Evolutionary conservation across 2,113 vertebrate genomes (phyloP), one percentile per base, ranked within the genome.

Genomic region (Hemibagrus wyckioides): DNA sequence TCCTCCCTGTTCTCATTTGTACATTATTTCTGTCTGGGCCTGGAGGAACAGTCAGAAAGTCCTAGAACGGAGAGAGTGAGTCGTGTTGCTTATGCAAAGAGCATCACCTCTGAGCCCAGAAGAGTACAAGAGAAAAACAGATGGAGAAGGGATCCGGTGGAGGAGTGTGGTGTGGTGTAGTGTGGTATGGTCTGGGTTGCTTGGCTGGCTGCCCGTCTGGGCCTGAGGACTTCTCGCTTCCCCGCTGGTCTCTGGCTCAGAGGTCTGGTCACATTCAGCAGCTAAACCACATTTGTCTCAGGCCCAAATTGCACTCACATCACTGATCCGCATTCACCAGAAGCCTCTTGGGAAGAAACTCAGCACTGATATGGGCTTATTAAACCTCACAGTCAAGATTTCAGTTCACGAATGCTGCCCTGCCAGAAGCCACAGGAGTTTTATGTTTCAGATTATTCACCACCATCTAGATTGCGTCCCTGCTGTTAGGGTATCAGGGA

Each of bases 171-270:
- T 65, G 30, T 6, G 88, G 84, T 89, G 73, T 91, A 83, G 88
- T 85, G 83, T 87, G 88, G 88, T 91, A 69, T 4, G 61, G 90
- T 91, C 87, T 91, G 89, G 88, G 90, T 90, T 93, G 91, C 89
- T 92, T 92, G 90, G 90, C 89, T 86, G 89, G 89, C 88, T 89
- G 87, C 87, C 87, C 67, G 91, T 85, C 89, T 88, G 86, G 79
- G 90, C 76, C 87, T 88, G 81, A 87, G 80, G 79, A 86, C 85
- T 89, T 82, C 89, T 90, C 57, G 90, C 86, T 91, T 94, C 91
- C 90, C 89, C 88, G 91, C 88, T 91, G 92, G 92, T 87, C 92
- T 90, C 93, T 93, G 91, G 90, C 91, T 91, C 90, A 84, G 85
- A 86, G 91, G 91, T 88, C 14, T 67, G 56, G 88, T 91, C 86